These are phyloP conservation scores for Callyntrura sp. DNA, from an alignment of 2,888 invertebrate species.

Conservation along the genomic window DNA sequence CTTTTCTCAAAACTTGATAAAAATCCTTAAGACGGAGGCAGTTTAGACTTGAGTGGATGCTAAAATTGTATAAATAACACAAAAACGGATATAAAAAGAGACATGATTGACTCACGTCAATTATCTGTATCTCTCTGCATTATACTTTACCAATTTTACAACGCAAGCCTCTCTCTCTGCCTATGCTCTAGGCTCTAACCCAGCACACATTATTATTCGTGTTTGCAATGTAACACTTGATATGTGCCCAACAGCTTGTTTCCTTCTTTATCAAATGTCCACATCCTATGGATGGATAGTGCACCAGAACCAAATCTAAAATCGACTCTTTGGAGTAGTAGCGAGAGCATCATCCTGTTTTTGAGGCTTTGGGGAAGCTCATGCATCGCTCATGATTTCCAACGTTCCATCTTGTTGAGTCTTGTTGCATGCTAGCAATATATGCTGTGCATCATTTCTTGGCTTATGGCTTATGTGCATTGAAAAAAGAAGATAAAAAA, in stretches of 20 bases:
- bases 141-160: background rate
- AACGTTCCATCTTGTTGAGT: background rate
- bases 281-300: constrained; percentile 56
- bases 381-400: constrained; percentile 62
- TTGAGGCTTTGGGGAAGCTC: constrained; percentile 3
- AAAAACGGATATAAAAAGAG: constrained; percentile 19
- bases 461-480: background rate
- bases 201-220: background rate
- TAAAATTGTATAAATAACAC: constrained; percentile 52
- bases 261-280: constrained; percentile 58
- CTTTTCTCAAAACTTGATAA: constrained; percentile 58
- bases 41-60: constrained; percentile 12
- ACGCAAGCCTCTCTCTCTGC: too few relatives aligned
- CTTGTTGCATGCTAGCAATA: background rate
- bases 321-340: constrained; percentile 5
- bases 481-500: constrained; percentile 16
- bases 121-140: background rate
- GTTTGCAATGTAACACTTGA: background rate
- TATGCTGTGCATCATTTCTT: constrained; percentile 17
- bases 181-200: too few relatives aligned
- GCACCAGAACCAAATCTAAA: constrained; percentile 35
- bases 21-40: constrained; percentile 6
- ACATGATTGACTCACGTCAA: constrained; percentile 45
- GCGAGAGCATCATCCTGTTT: background rate
- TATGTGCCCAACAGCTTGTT: constrained; percentile 42